These are phyloP conservation scores for Mobula hypostoma DNA, from an alignment of 2,113 vertebrate genomes.

Conservation along the genomic window DNA sequence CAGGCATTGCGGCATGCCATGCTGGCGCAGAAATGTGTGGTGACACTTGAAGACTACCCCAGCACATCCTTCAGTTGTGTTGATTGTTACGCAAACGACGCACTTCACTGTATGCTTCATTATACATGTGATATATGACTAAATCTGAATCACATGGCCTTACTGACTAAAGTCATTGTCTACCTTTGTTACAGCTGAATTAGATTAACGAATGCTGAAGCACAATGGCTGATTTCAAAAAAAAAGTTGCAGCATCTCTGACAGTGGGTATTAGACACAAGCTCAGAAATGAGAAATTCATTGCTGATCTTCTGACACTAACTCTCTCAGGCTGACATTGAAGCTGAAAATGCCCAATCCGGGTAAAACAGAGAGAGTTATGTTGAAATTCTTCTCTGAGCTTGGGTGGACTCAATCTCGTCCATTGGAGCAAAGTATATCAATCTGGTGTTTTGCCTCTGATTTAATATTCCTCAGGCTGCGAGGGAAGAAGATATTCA, in stretches of 20 bases:
- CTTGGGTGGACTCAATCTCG: background rate
- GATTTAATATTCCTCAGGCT: background rate
- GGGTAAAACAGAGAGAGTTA: background rate
- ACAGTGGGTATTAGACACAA: background rate
- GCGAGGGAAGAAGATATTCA: background rate
- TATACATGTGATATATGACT: no score
- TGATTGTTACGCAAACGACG: no score
- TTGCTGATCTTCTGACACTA: background rate
- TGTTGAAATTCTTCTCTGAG: background rate
- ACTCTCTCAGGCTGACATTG: background rate
- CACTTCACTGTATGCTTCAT: no score
- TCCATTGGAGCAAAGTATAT: background rate
- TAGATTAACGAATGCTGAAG: background rate
- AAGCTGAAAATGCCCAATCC: background rate
- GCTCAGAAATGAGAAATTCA: background rate
- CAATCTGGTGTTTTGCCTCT: background rate
- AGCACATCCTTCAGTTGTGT: no score
- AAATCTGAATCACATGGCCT: background rate
- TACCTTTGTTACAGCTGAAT: background rate
- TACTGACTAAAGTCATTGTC: background rate
- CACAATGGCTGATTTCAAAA: background rate
- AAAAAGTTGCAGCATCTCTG: background rate
- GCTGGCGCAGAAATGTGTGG: no score
- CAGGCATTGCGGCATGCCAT: no score
- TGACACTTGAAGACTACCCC: no score